Evolutionary conservation across 2,797 vertebrate species (phyloP), one percentile per base, ranked within the genome.

Genomic region (Zalophus californianus): DNA sequence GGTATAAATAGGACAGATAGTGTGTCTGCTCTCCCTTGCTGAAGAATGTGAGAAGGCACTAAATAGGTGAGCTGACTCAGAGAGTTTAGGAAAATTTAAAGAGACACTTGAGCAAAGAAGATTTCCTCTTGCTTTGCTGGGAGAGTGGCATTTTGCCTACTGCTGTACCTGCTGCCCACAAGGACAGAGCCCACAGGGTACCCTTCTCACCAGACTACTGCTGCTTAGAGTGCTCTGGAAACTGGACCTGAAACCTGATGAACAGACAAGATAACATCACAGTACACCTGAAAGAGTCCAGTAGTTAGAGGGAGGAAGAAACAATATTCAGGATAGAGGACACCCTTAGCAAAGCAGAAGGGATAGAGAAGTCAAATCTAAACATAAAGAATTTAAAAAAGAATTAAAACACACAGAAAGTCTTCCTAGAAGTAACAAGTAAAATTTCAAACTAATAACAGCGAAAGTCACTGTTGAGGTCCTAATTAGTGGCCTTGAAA

Each of bases 151-250:
- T 60, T 56, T 52, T 48, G 18, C 25, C 25, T 38, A 25, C 38
- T 66, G 7, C 14, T 5, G 1, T 14, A 2, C 1, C 1, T 18
- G 44, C 25, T 15, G 2, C 2, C 16, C 52, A 44, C 1, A 1
- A 72, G n/a, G 7, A 52, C 16, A 7, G 29, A 66, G 56, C 38
- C 38, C 27, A 5, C 10, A n/a, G 32, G 1, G 25, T 2, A 20
- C 27, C 8, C 62, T 62, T 56, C 38, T 79, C 9, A 25, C 25
- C 8, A 16, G 23, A 25, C 48, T 48, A 56, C 14, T 27, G 2
- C 27, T 66, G 35, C 20, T 3, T 14, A 27, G 15, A 25, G 44
- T 4, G 2, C 21, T n/a, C 35, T 68, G 29, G 27, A 12, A 75
- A 10, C 29, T 72, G 44, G 29, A 35, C 44, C 15, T 70, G 70